Conservation (phyloP, 2,888 invertebrate species). For the Protula sp. region DNA sequence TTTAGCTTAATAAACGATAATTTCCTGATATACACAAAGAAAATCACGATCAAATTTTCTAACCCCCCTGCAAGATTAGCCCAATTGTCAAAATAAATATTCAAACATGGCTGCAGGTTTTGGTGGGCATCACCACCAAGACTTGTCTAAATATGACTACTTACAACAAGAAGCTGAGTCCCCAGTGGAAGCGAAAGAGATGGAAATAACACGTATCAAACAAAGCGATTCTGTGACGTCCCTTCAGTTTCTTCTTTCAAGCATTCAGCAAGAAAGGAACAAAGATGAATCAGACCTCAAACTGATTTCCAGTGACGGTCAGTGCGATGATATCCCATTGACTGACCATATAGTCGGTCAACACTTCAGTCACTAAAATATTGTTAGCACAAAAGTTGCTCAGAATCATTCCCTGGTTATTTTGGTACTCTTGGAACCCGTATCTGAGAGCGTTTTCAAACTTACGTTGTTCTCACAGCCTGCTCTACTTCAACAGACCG, state of each 20-base stretch:
- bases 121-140: background rate
- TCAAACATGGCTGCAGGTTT: slow-evolving; percentile 1
- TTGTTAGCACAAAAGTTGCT: too few species aligned
- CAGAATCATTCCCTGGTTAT: too few species aligned
- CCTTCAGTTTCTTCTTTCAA: slow-evolving; percentile 9
- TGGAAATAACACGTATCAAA: slow-evolving; percentile 3
- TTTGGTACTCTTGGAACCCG: too few species aligned
- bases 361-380: slow-evolving; percentile 58
- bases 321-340: background rate
- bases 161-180: background rate
- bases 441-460: too few species aligned
- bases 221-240: slow-evolving; percentile 9
- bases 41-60: too few species aligned
- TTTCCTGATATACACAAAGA: too few species aligned
- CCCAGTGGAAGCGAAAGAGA: background rate
- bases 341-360: too few species aligned
- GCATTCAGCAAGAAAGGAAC: slow-evolving; percentile 9
- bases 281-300: background rate
- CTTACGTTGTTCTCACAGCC: too few species aligned
- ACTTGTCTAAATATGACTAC: background rate
- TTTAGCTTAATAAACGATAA: too few species aligned
- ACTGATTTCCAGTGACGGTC: background rate
- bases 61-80: too few species aligned
- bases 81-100: background rate
- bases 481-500: too few species aligned